Evolutionary conservation across 2,888 invertebrate species (phyloP).

Genomic region (Willowsia nigromaculata): DNA sequence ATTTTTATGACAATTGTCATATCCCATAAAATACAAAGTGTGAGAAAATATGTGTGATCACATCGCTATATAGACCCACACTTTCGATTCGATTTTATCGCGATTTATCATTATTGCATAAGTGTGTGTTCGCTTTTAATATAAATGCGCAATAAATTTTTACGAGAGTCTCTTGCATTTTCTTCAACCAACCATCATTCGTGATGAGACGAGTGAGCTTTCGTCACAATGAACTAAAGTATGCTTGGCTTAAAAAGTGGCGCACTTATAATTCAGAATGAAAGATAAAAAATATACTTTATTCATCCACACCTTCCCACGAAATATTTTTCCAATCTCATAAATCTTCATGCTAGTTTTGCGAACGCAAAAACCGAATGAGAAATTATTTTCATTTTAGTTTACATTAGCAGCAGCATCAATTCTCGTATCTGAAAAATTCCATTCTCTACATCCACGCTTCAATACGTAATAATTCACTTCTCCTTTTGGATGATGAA

Average conservation of each 20-base stretch:
- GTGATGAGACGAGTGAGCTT: neutral
- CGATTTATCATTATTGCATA: neutral
- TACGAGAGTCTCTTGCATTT: neutral
- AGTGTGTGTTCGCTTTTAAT: neutral
- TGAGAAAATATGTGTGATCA: neutral
- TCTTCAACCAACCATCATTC: too few species aligned
- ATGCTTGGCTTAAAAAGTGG: neutral
- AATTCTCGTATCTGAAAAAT: neutral
- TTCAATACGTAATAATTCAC: constrained; percentile 21
- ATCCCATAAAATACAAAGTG: neutral
- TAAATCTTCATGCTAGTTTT: constrained; percentile 45
- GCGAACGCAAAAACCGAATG: neutral
- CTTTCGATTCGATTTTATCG: neutral
- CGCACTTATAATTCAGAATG: neutral
- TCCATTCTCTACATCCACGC: neutral
- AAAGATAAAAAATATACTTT: neutral
- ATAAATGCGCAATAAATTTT: neutral
- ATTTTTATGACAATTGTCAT: neutral
- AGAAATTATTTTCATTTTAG: constrained; percentile 33
- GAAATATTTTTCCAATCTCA: constrained; percentile 29
- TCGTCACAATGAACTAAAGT: neutral
- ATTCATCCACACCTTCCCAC: neutral
- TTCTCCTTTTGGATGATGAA: neutral
- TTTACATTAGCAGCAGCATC: neutral
- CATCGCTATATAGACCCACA: neutral